Evolutionary conservation across 2,113 vertebrate genomes (phyloP).

Genomic region (Spheniscus mendiculus): DNA sequence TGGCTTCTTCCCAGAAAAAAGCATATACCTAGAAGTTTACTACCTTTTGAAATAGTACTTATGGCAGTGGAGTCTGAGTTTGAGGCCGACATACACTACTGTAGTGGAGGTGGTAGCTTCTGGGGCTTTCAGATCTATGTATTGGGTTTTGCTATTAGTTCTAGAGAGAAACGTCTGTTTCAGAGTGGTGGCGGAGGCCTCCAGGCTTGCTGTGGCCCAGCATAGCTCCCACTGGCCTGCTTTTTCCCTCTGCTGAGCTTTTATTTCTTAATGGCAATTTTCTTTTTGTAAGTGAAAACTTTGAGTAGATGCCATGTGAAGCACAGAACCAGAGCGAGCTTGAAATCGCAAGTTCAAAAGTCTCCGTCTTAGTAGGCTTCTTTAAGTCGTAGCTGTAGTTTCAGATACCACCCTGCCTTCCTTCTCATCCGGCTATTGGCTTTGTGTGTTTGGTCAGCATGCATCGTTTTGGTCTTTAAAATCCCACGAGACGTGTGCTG

Average conservation of each 20-base stretch:
- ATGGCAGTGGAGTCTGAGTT: not conserved
- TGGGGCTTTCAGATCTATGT: not conserved
- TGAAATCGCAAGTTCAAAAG: not conserved
- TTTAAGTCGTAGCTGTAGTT: not conserved
- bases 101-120: not conserved
- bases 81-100: rapidly evolving
- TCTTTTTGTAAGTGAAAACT: not conserved
- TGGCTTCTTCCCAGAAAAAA: not conserved
- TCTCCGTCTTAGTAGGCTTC: not conserved
- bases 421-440: not conserved
- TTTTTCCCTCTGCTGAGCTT: not conserved
- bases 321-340: not conserved
- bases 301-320: not conserved
- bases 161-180: not conserved
- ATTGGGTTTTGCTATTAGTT: not conserved
- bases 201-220: not conserved
- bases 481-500: not conserved
- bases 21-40: not conserved
- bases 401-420: not conserved
- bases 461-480: not conserved
- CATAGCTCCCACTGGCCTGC: not conserved
- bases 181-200: not conserved
- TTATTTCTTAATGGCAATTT: not conserved
- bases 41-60: not conserved
- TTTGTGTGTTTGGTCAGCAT: not conserved